These are phyloP conservation scores for Schrankia costaestrigalis DNA, from an alignment of 2,888 invertebrate species.

Conservation along the genomic window DNA sequence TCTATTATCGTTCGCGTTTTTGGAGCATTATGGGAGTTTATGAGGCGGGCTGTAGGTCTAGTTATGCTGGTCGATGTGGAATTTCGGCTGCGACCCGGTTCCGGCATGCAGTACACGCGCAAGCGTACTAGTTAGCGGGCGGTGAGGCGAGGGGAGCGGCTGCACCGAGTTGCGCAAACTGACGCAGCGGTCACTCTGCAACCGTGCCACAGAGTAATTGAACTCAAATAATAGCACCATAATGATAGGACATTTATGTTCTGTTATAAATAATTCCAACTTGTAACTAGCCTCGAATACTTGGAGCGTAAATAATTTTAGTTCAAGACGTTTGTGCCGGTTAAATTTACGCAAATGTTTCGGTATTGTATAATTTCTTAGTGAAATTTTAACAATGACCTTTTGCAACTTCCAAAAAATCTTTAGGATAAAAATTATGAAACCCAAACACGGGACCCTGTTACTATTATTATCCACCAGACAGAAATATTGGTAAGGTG, in stretches of 20 bases:
- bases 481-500: too few relatives aligned
- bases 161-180: constrained; percentile 79
- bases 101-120: constrained; percentile 77
- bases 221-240: constrained; percentile 29
- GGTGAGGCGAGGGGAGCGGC: constrained; percentile 50
- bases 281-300: background rate
- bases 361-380: too few relatives aligned
- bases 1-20: constrained; percentile 36
- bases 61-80: constrained; percentile 46
- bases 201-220: constrained; percentile 37
- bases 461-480: too few relatives aligned
- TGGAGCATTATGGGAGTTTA: constrained; percentile 12
- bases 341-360: too few relatives aligned
- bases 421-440: too few relatives aligned
- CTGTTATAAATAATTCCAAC: constrained; percentile 1
- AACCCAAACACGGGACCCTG: too few relatives aligned
- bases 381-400: too few relatives aligned
- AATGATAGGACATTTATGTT: constrained; percentile 6
- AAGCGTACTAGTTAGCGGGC: constrained; percentile 58
- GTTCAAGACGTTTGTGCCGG: too few relatives aligned
- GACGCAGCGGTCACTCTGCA: constrained; percentile 65
- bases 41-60: constrained; percentile 51
- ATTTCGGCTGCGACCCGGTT: constrained; percentile 78
- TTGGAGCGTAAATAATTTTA: too few relatives aligned
- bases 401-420: too few relatives aligned